These are phyloP conservation scores for Drosophila asahinai DNA, from an alignment of 1,140 invertebrate genomes.

Conservation along the genomic window DNA sequence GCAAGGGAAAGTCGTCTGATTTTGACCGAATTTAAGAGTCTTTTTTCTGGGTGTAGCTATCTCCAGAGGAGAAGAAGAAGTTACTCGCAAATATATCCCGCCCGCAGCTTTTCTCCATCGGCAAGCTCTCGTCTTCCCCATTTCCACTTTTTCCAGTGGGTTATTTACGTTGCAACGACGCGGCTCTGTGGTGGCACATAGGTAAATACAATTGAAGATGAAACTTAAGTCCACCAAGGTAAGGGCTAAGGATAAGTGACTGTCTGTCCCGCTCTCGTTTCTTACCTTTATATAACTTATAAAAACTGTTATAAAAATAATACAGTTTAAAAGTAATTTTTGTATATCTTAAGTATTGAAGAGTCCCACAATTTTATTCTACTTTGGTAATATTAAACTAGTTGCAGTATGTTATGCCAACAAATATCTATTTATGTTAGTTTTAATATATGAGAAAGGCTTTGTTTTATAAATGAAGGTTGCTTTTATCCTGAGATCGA, in stretches of 20 bases:
- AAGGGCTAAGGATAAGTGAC: conserved; percentile 21
- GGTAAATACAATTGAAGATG: conserved; percentile 44
- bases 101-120: conserved; percentile 1
- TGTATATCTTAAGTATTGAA: background rate
- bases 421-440: background rate
- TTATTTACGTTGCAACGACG: conserved; percentile 60
- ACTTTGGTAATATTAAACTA: background rate
- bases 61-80: conserved; percentile 5
- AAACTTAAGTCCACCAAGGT: conserved; percentile 22
- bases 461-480: background rate
- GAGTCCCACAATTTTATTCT: too few species aligned
- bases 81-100: conserved; percentile 13
- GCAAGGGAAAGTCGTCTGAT: background rate
- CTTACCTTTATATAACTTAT: background rate
- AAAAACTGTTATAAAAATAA: too few species aligned
- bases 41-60: background rate
- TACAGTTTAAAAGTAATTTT: background rate
- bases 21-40: background rate
- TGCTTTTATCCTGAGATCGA: background rate
- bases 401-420: background rate
- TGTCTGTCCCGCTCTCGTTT: conserved; percentile 3
- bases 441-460: background rate
- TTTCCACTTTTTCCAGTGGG: conserved; percentile 15
- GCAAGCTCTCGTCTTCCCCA: background rate
- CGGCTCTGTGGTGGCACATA: conserved; percentile 43